Evolutionary conservation across 2,113 vertebrate species (phyloP), one percentile per base, ranked within the genome.

Genomic region (Nyctereutes procyonoides): DNA sequence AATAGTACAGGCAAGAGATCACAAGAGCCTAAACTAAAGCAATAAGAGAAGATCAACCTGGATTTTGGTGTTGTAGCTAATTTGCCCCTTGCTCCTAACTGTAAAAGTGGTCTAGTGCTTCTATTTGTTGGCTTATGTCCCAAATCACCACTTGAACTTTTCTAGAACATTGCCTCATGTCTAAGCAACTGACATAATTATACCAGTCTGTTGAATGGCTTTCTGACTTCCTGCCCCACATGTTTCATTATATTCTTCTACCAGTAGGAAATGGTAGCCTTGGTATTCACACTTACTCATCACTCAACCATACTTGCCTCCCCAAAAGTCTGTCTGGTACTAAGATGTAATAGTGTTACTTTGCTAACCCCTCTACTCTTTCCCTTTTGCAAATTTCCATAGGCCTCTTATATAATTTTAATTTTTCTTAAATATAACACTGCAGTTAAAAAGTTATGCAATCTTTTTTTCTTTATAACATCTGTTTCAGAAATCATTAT

Each of bases 401-500:
- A 84, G 32, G 56, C 32, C 38, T 92, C 26, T 97, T 93, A 76
- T 0, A 76, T 60, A 91, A 58, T 96, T 93, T 94, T 93, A 51
- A 97, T 96, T 96, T 98, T 96, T 95, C 58, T 97, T 96, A 97
- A 95, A 94, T 96, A 55, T 88, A 97, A 85, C n/a, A 82, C 90
- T 90, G 11, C 60, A 93, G 65, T 96, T 87, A 56, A 96, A 88
- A 97, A 84, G 77, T 79, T 93, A 84, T 48, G 35, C 11, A 55
- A 11, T 92, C 81, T 87, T 88, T 89, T 43, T 96, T 92, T 77
- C 84, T 88, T 96, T 89, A 93, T 62, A 93, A 94, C 96, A 98
- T 94, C 97, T 98, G 94, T 88, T 20, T 96, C 43, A 96, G 96
- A 90, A 95, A 97, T 97, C 93, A 95, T 96, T 96, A 88, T 84